phyloP scores from a whole-genome alignment of 2,113 vertebrate genomes.

The Calidris pugnax region DNA sequence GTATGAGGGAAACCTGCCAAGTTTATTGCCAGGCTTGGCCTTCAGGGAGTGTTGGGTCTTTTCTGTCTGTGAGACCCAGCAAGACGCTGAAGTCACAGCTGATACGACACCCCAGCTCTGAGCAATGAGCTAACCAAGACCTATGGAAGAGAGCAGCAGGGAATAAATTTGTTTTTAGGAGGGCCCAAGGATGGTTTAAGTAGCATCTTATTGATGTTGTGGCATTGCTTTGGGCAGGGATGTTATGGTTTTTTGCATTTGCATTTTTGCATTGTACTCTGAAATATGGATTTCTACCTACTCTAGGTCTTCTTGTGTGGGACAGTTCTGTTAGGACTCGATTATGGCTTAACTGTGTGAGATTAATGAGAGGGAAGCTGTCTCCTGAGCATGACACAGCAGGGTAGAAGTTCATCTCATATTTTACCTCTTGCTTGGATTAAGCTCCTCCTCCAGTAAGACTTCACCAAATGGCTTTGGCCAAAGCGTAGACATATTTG shows the following conservation, averaged over 20 bases:
- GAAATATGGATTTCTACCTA: background rate
- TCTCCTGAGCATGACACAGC: background rate
- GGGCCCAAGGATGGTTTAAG: background rate
- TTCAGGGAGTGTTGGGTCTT: background rate
- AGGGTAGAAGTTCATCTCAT: background rate
- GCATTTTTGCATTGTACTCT: background rate
- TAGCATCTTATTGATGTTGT: rapidly evolving
- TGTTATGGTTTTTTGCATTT: background rate
- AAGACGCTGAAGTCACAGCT: background rate
- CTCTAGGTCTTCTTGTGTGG: background rate
- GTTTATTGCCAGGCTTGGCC: background rate
- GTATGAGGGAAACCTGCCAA: background rate
- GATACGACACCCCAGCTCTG: background rate
- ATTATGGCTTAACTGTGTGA: background rate
- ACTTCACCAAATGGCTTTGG: background rate
- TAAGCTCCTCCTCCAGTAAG: background rate
- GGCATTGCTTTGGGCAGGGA: background rate
- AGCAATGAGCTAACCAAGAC: background rate
- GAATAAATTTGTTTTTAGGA: background rate
- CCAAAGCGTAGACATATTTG: rapidly evolving
- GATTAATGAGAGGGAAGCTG: background rate
- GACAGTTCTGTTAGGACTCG: background rate
- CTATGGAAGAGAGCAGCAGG: background rate
- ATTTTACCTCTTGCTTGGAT: background rate
- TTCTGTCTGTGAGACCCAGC: background rate